These are phyloP conservation scores for Astyanax mexicanus DNA, from an alignment of 2,797 vertebrate species.

Conservation along the genomic window DNA sequence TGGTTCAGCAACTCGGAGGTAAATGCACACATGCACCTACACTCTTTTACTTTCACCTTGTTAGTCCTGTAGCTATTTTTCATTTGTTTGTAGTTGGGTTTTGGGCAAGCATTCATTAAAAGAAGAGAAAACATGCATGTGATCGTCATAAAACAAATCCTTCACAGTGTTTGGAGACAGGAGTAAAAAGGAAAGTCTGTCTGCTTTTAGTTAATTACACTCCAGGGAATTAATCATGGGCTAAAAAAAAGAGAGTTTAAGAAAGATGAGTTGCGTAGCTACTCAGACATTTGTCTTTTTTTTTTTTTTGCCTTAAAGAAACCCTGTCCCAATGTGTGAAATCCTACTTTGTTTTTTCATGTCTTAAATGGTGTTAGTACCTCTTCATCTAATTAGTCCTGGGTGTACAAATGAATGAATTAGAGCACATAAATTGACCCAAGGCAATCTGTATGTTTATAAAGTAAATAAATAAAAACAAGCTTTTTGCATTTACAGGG, in stretches of 20 bases:
- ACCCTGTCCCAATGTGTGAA: too few relatives aligned
- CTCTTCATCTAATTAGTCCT: neutral
- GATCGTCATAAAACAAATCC: neutral
- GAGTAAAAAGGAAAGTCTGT: too few relatives aligned
- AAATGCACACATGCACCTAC: neutral
- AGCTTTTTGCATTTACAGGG: neutral
- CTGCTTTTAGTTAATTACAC: too few relatives aligned
- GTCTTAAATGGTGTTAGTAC: neutral
- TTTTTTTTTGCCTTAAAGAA: too few relatives aligned
- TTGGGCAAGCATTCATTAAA: neutral
- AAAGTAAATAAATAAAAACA: neutral
- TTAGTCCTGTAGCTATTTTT: neutral
- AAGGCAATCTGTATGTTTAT: too few relatives aligned
- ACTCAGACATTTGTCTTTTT: too few relatives aligned
- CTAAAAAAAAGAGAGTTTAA: neutral
- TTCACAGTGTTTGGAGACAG: too few relatives aligned
- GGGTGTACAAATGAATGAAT: neutral
- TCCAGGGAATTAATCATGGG: neutral
- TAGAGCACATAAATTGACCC: neutral
- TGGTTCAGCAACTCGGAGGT: slow-evolving; percentile 61
- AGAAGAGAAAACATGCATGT: neutral
- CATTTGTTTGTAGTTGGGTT: neutral
- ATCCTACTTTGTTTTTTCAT: neutral
- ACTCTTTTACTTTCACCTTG: neutral
- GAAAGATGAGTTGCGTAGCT: too few relatives aligned